Base-by-base conservation (phyloP, 92 coral and sea anemone genomes). In the Phymanthus crucifer region DNA sequence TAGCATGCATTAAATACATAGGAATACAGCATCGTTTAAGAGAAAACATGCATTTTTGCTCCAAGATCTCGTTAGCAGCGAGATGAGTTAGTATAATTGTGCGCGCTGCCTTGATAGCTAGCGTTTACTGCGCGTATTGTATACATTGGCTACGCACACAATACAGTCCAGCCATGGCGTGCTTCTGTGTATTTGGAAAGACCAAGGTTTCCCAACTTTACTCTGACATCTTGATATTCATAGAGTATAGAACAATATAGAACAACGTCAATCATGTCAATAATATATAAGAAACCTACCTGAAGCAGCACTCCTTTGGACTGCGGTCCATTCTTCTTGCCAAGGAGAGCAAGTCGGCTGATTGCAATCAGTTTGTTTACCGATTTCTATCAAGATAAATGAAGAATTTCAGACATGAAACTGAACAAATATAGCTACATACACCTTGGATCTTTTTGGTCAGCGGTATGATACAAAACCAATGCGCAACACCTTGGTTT, bases 331-430 rank as follows among this genome's bases (percentile, higher is more conserved):
- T 78, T 86, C 83, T 86, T 91, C 47, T 85, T 88, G 18, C 89
- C 93, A 23, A 89, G 80, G 37, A 91, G 61, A 34, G 89, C 92
- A 32, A 91, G 73, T 14, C 96, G 92, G 79, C 90, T 91, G 40
- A 89, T 72, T 3, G 93, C 96, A 50, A 91, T 89, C 17, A 91
- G 88, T 77, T 91, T 91, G 80, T 89, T 90, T 47, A 91, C 50
- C 5, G 96, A 88, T 76, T 86, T 89, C 96, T 91, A 65, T 19
- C 68, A 5, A 27, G 68, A 21, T 12, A 61, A 29, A 61, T 1
- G n/a, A 3, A 2, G 12, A 54, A 54, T 21, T 21, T 54, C 64
- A 54, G 64, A 21, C 9, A 3, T 13, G n/a, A 54, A 54, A 1
- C 19, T 6, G 26, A 6, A 43, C 14, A 10, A 43, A 38, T 38